Conservation (phyloP, 2,888 invertebrate genomes). For the Agrenia bidenticulata region DNA sequence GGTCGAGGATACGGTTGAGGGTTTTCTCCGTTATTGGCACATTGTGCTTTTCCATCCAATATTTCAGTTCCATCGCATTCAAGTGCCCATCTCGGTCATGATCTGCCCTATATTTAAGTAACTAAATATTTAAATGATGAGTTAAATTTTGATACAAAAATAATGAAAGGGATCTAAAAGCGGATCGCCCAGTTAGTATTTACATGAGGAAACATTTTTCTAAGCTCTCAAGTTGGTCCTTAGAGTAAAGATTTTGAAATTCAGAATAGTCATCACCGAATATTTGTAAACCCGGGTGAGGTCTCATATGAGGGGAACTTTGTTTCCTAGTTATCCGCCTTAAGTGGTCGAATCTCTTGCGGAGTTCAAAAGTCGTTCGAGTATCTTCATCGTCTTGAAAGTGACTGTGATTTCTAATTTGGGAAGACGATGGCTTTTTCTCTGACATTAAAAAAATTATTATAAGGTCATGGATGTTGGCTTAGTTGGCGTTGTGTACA, state of each 20-base stretch:
- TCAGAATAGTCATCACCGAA: constrained; percentile 4
- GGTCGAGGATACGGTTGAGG: constrained; percentile 21
- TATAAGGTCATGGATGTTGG: too few species aligned
- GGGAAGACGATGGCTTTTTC: too few species aligned
- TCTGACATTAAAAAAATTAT: too few species aligned
- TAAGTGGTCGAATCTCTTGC: not conserved
- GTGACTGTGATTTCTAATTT: too few species aligned
- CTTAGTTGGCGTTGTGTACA: too few species aligned
- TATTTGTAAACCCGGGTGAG: not conserved
- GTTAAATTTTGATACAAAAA: too few species aligned
- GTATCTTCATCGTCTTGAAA: not conserved
- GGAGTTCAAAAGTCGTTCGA: not conserved
- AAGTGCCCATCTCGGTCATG: constrained; percentile 30
- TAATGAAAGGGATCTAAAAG: too few species aligned
- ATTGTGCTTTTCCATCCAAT: constrained; percentile 42
- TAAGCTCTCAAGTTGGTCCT: constrained; percentile 20
- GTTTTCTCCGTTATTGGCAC: constrained; percentile 26
- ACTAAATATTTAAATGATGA: too few species aligned
- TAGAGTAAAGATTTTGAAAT: constrained; percentile 9
- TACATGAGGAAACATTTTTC: constrained; percentile 34
- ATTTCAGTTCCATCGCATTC: constrained; percentile 33
- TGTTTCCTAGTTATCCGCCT: not conserved
- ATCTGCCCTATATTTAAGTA: constrained; percentile 28
- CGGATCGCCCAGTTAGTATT: too few species aligned
- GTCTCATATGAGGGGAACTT: not conserved